Evolutionary conservation across 1,140 invertebrate species (phyloP).

Genomic region (Pseudomyrmex flavicornis): DNA sequence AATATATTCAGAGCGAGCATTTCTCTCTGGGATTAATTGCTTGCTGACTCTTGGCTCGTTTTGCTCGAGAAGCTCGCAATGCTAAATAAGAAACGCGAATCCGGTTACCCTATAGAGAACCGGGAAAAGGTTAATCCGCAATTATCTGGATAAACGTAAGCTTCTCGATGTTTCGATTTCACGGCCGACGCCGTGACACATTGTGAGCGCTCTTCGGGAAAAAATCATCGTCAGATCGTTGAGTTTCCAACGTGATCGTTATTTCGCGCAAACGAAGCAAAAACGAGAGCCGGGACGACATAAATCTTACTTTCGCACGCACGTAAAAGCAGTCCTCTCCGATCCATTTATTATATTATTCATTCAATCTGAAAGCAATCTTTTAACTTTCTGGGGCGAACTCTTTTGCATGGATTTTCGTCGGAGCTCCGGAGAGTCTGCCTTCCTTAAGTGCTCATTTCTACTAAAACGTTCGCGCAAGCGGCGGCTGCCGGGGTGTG

Average conservation of each 20-base stretch:
- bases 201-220: not conserved
- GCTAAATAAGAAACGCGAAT: not conserved
- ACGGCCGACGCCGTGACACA: not conserved
- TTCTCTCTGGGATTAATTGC: conserved; percentile 14
- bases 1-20: not conserved
- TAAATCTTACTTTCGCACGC: not conserved
- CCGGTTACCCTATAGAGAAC: not conserved
- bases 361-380: conserved; percentile 15
- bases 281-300: not conserved
- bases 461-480: not conserved
- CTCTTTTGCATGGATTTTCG: not conserved
- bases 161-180: not conserved
- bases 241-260: not conserved
- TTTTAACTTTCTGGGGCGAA: not conserved
- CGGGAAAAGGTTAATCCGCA: not conserved
- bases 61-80: not conserved
- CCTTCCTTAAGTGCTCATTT: conserved; percentile 25
- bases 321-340: too few relatives aligned
- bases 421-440: not conserved
- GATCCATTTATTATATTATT: conserved; percentile 5
- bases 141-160: conserved; percentile 6
- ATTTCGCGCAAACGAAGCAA: not conserved
- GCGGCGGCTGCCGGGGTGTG: not conserved
- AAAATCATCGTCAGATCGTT: too few relatives aligned
- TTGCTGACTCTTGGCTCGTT: not conserved